Conservation (phyloP, 2,113 vertebrate genomes). For the Fukomys damarensis region DNA sequence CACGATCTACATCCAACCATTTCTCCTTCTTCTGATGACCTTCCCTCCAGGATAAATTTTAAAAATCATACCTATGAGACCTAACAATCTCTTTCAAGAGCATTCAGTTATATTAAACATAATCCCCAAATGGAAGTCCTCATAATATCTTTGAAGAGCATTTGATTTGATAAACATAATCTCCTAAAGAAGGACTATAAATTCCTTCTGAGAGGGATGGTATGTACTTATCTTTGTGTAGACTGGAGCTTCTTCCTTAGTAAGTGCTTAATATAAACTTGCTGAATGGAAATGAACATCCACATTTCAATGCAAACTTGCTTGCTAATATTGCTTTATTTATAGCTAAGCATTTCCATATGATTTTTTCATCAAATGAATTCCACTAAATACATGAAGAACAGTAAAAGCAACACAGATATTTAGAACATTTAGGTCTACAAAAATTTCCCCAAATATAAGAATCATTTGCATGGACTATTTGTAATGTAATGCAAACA, state of each 20-base stretch:
- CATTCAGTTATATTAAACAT: not conserved
- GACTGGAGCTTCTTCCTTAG: not conserved
- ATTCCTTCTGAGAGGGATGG: not conserved
- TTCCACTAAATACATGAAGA: not conserved
- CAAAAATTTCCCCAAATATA: slow-evolving; percentile 10
- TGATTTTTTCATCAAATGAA: slow-evolving; percentile 1
- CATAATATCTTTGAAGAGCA: slow-evolving; percentile 27
- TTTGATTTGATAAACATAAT: slow-evolving; percentile 39
- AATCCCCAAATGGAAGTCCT: slow-evolving; percentile 21
- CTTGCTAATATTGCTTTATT: slow-evolving; percentile 39
- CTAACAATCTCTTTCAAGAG: not conserved
- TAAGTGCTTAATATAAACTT: slow-evolving; percentile 11
- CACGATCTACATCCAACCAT: not conserved
- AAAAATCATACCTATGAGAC: slow-evolving; percentile 21
- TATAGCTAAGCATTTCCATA: slow-evolving; percentile 13
- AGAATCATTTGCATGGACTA: not conserved
- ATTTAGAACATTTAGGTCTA: slow-evolving; percentile 7
- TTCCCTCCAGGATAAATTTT: not conserved
- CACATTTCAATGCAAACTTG: slow-evolving; percentile 24
- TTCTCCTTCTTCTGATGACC: not conserved
- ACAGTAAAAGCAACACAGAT: not conserved
- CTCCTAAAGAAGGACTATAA: not conserved
- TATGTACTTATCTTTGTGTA: not conserved
- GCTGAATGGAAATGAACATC: not conserved
- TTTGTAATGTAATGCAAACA: not conserved